phyloP scores from a whole-genome alignment of 2,888 invertebrate genomes.

The Seira ritae region DNA sequence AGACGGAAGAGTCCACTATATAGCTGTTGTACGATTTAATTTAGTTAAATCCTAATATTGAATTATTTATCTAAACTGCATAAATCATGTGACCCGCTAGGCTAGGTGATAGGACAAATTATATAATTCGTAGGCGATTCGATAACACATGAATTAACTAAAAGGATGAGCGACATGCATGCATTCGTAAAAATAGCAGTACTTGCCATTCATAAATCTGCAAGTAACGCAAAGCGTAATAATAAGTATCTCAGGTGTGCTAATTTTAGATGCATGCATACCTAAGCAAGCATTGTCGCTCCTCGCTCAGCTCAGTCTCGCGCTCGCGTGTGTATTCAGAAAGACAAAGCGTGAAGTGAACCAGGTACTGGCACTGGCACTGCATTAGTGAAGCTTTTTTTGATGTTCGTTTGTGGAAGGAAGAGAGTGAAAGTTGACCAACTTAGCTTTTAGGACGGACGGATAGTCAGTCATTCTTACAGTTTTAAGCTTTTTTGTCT shows the following conservation, averaged over 20 bases:
- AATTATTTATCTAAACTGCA: background rate
- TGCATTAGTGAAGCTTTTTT: slow-evolving; percentile 9
- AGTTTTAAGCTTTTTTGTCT: slow-evolving; percentile 4
- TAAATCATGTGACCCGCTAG: background rate
- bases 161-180: too few species aligned
- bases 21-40: too few species aligned
- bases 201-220: too few species aligned
- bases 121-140: background rate
- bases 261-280: background rate
- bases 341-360: background rate
- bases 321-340: background rate
- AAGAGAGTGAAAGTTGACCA: slow-evolving; percentile 70
- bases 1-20: slow-evolving; percentile 1
- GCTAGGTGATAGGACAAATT: background rate
- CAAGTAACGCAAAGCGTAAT: too few species aligned
- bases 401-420: slow-evolving; percentile 21
- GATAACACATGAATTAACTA: background rate
- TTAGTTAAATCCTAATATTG: too few species aligned
- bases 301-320: background rate
- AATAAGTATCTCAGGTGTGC: background rate
- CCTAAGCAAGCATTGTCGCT: background rate
- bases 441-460: slow-evolving; percentile 52
- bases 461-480: slow-evolving; percentile 15
- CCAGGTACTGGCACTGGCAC: background rate
- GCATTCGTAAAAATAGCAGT: too few species aligned